Conservation (phyloP, 2,113 vertebrate genomes). For the Seriola aureovittata region DNA sequence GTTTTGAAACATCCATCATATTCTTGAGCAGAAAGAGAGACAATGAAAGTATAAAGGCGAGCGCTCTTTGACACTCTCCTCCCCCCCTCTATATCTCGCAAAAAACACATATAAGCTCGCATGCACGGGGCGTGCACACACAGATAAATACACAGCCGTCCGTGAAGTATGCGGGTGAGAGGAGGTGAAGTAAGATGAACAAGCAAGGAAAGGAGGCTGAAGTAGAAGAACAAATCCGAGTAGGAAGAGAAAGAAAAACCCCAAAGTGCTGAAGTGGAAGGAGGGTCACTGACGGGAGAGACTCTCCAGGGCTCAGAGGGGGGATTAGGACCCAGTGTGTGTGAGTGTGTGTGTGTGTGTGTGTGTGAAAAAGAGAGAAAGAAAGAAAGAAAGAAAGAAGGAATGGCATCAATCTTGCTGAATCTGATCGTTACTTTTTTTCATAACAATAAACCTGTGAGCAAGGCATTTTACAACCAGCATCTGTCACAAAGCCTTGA, state of each 20-base stretch:
- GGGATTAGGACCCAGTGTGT: constrained; percentile 14
- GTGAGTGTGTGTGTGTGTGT: constrained; percentile 27
- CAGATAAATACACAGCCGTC: constrained; percentile 30
- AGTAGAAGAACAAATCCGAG: constrained; percentile 40
- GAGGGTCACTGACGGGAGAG: constrained; percentile 54
- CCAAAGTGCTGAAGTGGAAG: constrained; percentile 33
- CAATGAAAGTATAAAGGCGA: constrained; percentile 50
- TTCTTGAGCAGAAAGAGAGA: constrained; percentile 53
- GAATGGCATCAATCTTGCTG: constrained; percentile 68
- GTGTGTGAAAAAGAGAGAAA: background rate
- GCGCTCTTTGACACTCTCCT: constrained; percentile 40
- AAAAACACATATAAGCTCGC: constrained; percentile 53
- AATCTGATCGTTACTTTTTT: constrained; percentile 61
- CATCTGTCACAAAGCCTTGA: constrained; percentile 75
- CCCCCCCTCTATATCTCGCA: background rate
- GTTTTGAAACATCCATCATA: constrained; percentile 76
- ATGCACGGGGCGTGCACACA: background rate
- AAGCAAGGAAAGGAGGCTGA: constrained; percentile 37
- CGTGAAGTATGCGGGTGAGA: constrained; percentile 39
- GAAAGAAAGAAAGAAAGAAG: constrained; percentile 45
- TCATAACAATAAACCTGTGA: constrained; percentile 76
- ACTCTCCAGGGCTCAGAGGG: constrained; percentile 24
- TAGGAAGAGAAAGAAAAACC: background rate
- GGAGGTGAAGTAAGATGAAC: constrained; percentile 62
- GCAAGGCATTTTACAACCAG: constrained; percentile 75